These are phyloP conservation scores for Perizoma flavofasciatum DNA, from an alignment of 2,888 invertebrate genomes.

Conservation along the genomic window DNA sequence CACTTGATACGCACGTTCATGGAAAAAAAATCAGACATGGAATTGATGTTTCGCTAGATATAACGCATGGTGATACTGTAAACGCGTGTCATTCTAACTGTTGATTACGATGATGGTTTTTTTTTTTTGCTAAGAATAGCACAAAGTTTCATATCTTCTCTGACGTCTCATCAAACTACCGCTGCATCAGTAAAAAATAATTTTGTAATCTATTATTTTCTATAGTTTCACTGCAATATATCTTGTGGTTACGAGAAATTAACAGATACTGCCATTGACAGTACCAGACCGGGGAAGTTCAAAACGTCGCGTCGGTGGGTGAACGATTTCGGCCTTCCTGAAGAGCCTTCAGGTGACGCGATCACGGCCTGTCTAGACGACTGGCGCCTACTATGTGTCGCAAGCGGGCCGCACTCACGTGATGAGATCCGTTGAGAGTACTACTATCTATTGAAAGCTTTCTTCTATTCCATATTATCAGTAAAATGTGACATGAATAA, in stretches of 20 bases:
- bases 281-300: neutral
- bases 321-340: slow-evolving; percentile 62
- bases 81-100: neutral
- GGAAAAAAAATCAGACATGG: slow-evolving; percentile 44
- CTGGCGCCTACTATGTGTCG: slow-evolving; percentile 67
- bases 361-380: slow-evolving; percentile 64
- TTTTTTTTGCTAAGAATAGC: too few species aligned
- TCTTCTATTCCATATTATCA: slow-evolving; percentile 16
- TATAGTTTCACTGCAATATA: too few species aligned
- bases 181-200: too few species aligned
- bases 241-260: too few species aligned
- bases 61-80: slow-evolving; percentile 1
- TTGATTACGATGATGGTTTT: neutral
- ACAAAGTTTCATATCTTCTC: neutral
- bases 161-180: neutral
- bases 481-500: slow-evolving; percentile 18
- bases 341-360: slow-evolving; percentile 73
- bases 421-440: slow-evolving; percentile 35
- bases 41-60: slow-evolving; percentile 3
- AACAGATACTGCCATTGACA: too few species aligned
- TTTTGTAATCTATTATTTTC: too few species aligned
- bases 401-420: slow-evolving; percentile 40
- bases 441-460: slow-evolving; percentile 17
- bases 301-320: slow-evolving; percentile 28
- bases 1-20: slow-evolving; percentile 42